Base-by-base conservation (phyloP, 2,888 invertebrate genomes). In the Drosophila paracracens region DNA sequence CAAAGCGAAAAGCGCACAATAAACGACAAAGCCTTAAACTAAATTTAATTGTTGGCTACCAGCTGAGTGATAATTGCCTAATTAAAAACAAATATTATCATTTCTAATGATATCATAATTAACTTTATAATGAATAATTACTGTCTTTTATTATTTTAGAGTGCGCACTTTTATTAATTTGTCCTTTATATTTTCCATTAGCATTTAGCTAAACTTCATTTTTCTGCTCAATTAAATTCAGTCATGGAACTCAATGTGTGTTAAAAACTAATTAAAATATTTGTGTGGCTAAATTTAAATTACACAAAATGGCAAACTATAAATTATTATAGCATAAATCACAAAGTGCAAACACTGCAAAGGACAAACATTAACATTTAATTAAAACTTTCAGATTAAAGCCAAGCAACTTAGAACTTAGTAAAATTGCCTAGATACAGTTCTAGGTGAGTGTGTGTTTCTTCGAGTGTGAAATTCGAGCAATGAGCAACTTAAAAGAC, bases 381-480 rank as follows among this genome's bases (percentile, higher is more conserved):
- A 82, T 74, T 82, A 70, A 71, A 81, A 76, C 67, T 82, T 80
- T 70, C 27, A 61, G 66, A 68, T 68, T 62, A 62, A 66, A 67
- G 27, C 8, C 8, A 62, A 53, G 40, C 56, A 53, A 68, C 33
- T 61, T 52, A 46, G 21, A 64, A 63, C 53, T 63, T 46, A 29
- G 48, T 51, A 48, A 70, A 68, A 66, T 50, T 36, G 58, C 50
- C 35, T 48, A 46, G 50, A 38, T 46, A 69, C 51, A 57, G 36
- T 33, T 33, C 33, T 11, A 36, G 40, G 31, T 36, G 51, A 40
- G 40, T 35, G 38, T 13, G 29, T 58, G 59, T 52, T 69, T 35
- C 38, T n/a, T 65, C 31, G 31, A 40, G 65, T 46, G 56, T 33
- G 46, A 64, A 66, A 59, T 56, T 51, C n/a, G 36, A 29, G 27